Base-by-base conservation (phyloP, 2,113 vertebrate genomes). In the Plecturocebus donacophilus region DNA sequence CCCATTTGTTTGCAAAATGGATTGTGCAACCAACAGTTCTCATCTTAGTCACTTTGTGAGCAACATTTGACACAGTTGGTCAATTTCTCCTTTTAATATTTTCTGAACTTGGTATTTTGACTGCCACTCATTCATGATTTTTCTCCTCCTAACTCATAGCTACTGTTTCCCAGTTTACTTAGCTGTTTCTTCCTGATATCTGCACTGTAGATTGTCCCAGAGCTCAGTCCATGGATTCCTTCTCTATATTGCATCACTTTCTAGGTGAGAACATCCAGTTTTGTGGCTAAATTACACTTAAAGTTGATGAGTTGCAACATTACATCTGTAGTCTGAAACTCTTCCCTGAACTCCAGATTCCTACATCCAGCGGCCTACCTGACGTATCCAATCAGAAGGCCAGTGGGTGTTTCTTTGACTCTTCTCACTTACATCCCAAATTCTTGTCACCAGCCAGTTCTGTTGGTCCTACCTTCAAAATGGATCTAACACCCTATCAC, bases 41-140 rank as follows among this genome's bases (percentile, higher is more conserved):
- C 6, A 6, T 17, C 16, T 35, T 32, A 2, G 12, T 56, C 35
- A 11, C 19, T 45, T 23, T 81, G 3, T 23, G 42, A 35, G 30
- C 2, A 23, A 21, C 0, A 6, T 5, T 20, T 3, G 5, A 8
- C n/a, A 14, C 4, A n/a, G 1, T 5, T 3, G 5, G 0, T 13
- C 38, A 10, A 0, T 47, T 64, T 12, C 7, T 86, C 20, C 0
- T 49, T 38, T 16, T 73, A 12, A 2, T 54, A 8, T 40, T 90
- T 35, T n/a, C 8, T 56, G 49, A 8, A 0, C 8, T 35, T 58
- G 9, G 8, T 13, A 13, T 13, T 6, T 38, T 32, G 64, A 20
- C 25, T 0, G 52, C 1, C 0, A 0, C 35, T 40, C 32, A 61
- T 14, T 54, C 27, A 14, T n/a, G 32, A 8, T 17, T 76, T 82